Conservation (phyloP, 2,797 vertebrate genomes). For the Nasua narica region DNA sequence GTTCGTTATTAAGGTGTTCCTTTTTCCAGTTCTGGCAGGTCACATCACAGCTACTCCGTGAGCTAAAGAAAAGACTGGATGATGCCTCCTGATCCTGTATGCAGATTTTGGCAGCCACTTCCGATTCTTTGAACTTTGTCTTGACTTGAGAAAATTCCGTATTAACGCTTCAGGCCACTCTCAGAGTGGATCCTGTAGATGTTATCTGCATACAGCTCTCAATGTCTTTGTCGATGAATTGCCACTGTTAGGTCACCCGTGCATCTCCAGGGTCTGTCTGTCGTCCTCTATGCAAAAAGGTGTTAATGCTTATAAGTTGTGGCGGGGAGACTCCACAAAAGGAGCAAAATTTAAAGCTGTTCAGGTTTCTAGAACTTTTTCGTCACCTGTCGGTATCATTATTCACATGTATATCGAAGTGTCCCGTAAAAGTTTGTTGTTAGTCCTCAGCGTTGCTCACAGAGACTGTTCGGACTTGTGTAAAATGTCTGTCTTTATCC, state of each 20-base stretch:
- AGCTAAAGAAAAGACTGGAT: background rate
- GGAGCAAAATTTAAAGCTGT: background rate
- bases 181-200: background rate
- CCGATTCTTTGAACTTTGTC: background rate
- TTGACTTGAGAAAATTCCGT: background rate
- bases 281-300: background rate
- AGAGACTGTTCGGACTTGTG: background rate
- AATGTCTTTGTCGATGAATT: rapidly evolving
- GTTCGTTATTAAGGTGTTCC: background rate
- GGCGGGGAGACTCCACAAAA: background rate
- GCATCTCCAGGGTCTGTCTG: background rate
- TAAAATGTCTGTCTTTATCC: background rate
- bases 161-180: background rate
- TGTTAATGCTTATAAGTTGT: background rate
- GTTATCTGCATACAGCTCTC: background rate
- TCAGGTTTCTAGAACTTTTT: background rate
- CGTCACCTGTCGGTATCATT: background rate
- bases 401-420: background rate
- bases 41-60: background rate
- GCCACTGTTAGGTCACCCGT: background rate
- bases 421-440: background rate
- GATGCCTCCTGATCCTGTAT: background rate
- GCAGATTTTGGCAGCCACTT: background rate
- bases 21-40: background rate
- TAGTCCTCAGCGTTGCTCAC: background rate